Evolutionary conservation across 1,140 invertebrate species (phyloP).

Genomic region (Drosophila repletoides): DNA sequence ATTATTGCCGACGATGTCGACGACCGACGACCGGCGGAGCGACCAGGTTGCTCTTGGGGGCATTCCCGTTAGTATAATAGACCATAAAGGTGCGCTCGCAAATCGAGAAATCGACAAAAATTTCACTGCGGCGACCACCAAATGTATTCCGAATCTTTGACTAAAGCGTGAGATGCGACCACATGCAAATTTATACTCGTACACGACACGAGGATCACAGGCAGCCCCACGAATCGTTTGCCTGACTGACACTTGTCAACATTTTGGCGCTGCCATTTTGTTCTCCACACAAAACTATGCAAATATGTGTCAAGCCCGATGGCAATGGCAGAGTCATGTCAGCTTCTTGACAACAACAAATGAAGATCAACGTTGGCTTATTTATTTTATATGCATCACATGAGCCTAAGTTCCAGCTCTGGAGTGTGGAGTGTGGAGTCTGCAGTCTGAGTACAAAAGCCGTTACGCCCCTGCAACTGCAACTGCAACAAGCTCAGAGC

Average conservation of each 20-base stretch:
- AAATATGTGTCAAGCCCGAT: constrained; percentile 69
- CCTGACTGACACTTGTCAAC: constrained; percentile 77
- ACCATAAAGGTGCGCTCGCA: constrained; percentile 74
- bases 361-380: constrained; percentile 74
- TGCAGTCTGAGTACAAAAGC: constrained; percentile 18
- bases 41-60: constrained; percentile 59
- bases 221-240: constrained; percentile 22
- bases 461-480: constrained; percentile 15
- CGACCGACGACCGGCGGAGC: constrained; percentile 8
- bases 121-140: constrained; percentile 46
- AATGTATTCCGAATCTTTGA: constrained; percentile 42
- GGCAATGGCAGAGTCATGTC: constrained; percentile 68
- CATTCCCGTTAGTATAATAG: constrained; percentile 80
- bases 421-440: no score
- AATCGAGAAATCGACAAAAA: constrained; percentile 16
- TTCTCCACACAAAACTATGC: constrained; percentile 67
- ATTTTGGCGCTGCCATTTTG: constrained; percentile 61
- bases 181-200: constrained; percentile 66
- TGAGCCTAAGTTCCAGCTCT: constrained; percentile 25
- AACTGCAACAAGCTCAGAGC: constrained; percentile 13
- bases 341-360: constrained; percentile 74
- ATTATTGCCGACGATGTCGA: constrained; percentile 61
- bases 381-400: constrained; percentile 74
- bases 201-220: constrained; percentile 40
- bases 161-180: constrained; percentile 71